These are phyloP conservation scores for Zosterops pallidus DNA, from an alignment of 2,113 vertebrate genomes.

Conservation along the genomic window DNA sequence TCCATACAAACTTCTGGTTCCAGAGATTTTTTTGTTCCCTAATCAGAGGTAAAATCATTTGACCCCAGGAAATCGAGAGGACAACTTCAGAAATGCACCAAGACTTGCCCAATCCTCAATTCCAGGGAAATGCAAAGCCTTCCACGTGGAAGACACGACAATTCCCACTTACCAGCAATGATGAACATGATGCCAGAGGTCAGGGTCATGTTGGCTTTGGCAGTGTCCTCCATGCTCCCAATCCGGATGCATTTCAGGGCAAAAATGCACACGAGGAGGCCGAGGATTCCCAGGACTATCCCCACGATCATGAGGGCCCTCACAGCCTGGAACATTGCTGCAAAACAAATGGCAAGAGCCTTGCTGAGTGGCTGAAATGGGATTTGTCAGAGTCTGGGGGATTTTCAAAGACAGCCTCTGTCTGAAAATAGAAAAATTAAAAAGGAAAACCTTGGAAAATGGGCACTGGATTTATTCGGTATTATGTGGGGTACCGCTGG, in stretches of 20 bases:
- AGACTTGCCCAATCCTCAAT: neutral
- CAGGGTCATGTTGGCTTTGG: constrained; percentile 90
- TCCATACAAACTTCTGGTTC: neutral
- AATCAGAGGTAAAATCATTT: neutral
- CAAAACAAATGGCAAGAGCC: neutral
- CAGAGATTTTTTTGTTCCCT: neutral
- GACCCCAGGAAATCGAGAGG: neutral
- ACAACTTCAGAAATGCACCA: neutral
- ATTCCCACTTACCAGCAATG: constrained; percentile 75
- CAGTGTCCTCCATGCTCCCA: constrained; percentile 85
- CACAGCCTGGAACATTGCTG: constrained; percentile 88
- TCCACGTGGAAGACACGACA: fast-evolving
- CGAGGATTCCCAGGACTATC: constrained; percentile 82
- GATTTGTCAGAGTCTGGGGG: neutral
- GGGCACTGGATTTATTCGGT: fast-evolving
- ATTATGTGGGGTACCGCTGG: neutral
- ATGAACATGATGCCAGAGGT: constrained; percentile 86
- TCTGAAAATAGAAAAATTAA: neutral
- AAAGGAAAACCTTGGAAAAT: neutral
- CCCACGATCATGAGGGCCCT: constrained; percentile 89
- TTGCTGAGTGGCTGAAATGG: fast-evolving
- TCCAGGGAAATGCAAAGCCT: neutral
- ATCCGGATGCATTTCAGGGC: constrained; percentile 89
- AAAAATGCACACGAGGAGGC: constrained; percentile 82
- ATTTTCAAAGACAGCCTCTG: neutral